Evolutionary conservation across 2,113 vertebrate species (phyloP).

Genomic region (Caloenas nicobarica): DNA sequence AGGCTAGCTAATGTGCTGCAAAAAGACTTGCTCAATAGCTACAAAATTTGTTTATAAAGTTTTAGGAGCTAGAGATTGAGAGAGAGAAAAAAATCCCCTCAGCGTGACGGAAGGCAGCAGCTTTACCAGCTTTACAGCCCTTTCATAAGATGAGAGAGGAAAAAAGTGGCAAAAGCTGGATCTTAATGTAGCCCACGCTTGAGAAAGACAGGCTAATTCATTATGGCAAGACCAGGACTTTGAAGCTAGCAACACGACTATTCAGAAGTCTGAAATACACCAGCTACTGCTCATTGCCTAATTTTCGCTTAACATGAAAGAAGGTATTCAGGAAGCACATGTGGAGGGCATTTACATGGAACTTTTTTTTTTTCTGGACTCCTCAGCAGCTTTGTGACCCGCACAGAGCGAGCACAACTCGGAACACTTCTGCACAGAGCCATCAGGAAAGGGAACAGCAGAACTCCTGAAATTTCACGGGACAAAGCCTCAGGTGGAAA

Average conservation of each 20-base stretch:
- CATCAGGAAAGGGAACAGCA: too few relatives aligned
- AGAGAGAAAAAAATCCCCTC: neutral
- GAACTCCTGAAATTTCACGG: neutral
- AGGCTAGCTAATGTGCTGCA: neutral
- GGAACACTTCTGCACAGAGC: neutral
- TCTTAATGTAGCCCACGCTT: rapidly evolving
- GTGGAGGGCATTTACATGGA: neutral
- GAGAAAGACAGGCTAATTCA: neutral
- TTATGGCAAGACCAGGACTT: neutral
- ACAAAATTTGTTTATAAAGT: neutral
- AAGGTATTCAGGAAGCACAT: neutral
- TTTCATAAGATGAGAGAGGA: neutral
- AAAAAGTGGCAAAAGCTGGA: neutral
- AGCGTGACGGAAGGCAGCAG: neutral
- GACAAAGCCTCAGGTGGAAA: neutral
- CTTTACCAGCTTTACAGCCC: neutral
- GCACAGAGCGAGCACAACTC: neutral
- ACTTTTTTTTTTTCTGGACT: neutral
- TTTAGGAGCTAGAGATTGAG: neutral
- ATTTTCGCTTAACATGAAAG: neutral
- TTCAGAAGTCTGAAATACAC: neutral
- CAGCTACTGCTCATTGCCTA: neutral
- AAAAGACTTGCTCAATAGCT: neutral
- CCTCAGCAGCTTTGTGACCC: neutral
- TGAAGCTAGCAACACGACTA: rapidly evolving